phyloP scores from a whole-genome alignment of 2,888 invertebrate species.

The Teleiodes luculella region DNA sequence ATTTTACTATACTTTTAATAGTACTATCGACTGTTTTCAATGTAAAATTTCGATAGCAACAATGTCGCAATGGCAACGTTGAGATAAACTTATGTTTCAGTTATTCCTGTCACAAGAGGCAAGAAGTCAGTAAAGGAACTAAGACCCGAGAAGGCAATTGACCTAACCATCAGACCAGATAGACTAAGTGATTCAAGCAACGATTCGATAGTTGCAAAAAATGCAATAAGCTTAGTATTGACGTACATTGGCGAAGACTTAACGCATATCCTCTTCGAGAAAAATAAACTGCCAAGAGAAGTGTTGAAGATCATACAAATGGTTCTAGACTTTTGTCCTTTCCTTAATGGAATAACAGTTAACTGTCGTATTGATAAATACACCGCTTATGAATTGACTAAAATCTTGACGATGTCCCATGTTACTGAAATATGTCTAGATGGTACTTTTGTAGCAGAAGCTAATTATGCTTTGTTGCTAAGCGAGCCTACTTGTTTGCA shows the following conservation, averaged over 20 bases:
- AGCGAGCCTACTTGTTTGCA: constrained; percentile 25
- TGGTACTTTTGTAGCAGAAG: constrained; percentile 26
- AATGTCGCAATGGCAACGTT: too few relatives aligned
- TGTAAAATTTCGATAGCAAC: too few relatives aligned
- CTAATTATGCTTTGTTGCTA: constrained; percentile 32
- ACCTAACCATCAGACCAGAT: background rate
- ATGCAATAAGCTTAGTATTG: background rate
- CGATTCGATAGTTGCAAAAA: background rate
- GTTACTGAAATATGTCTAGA: constrained; percentile 37
- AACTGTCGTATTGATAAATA: constrained; percentile 29
- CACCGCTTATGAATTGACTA: constrained; percentile 31
- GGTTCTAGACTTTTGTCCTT: background rate
- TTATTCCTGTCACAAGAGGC: too few relatives aligned
- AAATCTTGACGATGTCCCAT: constrained; percentile 26
- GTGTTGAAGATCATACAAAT: background rate
- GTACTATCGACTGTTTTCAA: too few relatives aligned
- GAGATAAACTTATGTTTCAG: too few relatives aligned
- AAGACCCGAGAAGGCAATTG: too few relatives aligned
- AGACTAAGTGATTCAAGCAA: background rate
- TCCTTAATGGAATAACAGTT: constrained; percentile 24
- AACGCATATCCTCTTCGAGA: background rate
- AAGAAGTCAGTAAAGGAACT: too few relatives aligned
- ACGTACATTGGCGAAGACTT: background rate
- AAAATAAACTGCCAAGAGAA: background rate
- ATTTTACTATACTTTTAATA: too few relatives aligned